Conservation (phyloP, 2,113 vertebrate genomes). For the Mellivora capensis region DNA sequence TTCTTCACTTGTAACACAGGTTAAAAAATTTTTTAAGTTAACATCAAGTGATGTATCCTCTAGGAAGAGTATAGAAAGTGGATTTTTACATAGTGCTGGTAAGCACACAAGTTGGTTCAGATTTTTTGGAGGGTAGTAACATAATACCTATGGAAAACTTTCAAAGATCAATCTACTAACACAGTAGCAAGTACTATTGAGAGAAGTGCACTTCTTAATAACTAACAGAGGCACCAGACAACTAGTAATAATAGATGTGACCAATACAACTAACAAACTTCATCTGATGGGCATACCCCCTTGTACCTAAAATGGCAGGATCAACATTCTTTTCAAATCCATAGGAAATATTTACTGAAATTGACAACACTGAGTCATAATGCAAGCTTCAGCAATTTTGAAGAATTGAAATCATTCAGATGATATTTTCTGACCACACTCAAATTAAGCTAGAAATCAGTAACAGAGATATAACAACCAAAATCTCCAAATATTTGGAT, state of each 20-base stretch:
- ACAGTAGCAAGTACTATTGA: not conserved
- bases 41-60: not conserved
- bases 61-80: not conserved
- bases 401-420: not conserved
- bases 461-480: not conserved
- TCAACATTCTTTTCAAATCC: not conserved
- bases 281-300: not conserved
- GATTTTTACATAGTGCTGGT: not conserved
- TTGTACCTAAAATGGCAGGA: not conserved
- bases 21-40: not conserved
- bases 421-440: not conserved
- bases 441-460: not conserved
- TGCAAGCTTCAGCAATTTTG: not conserved
- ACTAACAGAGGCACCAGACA: not conserved
- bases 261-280: not conserved
- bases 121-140: not conserved
- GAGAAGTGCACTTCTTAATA: not conserved
- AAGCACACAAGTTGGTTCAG: not conserved
- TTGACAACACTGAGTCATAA: not conserved
- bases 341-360: not conserved
- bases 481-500: not conserved
- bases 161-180: not conserved
- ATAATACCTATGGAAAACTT: not conserved
- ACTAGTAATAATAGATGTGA: not conserved
- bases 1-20: not conserved